Percentiles rank a stretch among this genome's conserved stretches.
Conservation (phyloP, 2,797 vertebrate genomes). For the Acrossocheilus fasciatus region DNA sequence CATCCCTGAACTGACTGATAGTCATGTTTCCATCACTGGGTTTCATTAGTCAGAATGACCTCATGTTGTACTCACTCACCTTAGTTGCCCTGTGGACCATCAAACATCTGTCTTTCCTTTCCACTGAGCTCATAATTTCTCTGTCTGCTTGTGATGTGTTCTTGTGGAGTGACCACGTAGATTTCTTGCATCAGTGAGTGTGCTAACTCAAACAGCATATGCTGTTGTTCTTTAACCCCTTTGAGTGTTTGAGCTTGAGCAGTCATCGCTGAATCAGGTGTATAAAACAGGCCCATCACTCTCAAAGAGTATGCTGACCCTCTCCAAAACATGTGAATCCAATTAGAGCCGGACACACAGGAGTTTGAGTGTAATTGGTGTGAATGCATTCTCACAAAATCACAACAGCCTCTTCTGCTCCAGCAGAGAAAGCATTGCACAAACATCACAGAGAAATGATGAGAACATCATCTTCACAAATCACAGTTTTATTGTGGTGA, state of each 20-base stretch:
- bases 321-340: constrained; percentile 57
- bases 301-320: background rate
- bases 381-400: constrained; percentile 40
- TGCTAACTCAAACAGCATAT: constrained; percentile 24
- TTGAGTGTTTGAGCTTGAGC: constrained; percentile 50
- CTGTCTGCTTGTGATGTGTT: constrained; percentile 30
- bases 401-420: constrained; percentile 67
- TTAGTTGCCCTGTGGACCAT: constrained; percentile 41
- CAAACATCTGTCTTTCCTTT: constrained; percentile 42
- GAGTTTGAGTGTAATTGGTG: constrained; percentile 26
- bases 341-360: constrained; percentile 62
- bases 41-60: background rate
- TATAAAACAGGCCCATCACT: constrained; percentile 53
- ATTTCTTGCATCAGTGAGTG: constrained; percentile 46
- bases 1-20: background rate
- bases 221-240: constrained; percentile 25
- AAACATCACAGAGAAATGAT: constrained; percentile 25
- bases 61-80: background rate
- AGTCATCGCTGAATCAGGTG: constrained; percentile 55
- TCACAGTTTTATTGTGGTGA: constrained; percentile 70
- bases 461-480: constrained; percentile 64
- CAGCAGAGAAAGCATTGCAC: constrained; percentile 40
- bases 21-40: background rate
- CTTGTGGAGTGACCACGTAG: constrained; percentile 26
- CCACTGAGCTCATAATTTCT: constrained; percentile 34